A percentile compares a stretch with the other conserved stretches of the same genome.
Conservation (phyloP, 2,113 vertebrate genomes). For the Chrysemys picta region DNA sequence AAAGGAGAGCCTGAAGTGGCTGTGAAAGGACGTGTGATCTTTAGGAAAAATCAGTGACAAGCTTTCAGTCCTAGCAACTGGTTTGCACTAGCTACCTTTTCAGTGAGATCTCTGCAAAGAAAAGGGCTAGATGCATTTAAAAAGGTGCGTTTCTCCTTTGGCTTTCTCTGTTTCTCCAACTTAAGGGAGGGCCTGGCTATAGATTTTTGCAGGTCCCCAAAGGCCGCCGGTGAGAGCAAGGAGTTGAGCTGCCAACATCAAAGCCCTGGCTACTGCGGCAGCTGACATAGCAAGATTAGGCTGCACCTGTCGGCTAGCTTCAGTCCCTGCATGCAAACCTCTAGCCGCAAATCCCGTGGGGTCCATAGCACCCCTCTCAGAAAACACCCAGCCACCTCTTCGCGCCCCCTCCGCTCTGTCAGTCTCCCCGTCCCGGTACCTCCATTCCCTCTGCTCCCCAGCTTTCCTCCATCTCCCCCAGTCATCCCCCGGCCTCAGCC, state of each 20-base stretch:
- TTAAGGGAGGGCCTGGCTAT: not conserved
- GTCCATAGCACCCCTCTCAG: too few species aligned
- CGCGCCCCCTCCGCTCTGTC: too few species aligned
- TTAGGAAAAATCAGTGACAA: not conserved
- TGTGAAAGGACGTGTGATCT: not conserved
- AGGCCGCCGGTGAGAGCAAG: not conserved
- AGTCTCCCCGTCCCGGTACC: not conserved
- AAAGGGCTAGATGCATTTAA: not conserved
- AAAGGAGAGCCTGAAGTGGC: not conserved
- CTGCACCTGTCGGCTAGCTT: not conserved
- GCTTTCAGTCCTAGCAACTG: too few species aligned
- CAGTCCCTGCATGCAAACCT: not conserved
- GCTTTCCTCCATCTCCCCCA: not conserved
- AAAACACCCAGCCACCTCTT: not conserved
- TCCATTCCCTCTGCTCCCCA: not conserved
- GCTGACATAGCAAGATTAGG: not conserved
- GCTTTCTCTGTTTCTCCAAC: not conserved
- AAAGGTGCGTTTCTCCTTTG: not conserved
- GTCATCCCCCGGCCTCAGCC: not conserved
- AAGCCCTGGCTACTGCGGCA: not conserved
- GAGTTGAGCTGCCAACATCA: not conserved
- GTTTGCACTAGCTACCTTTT: too few species aligned
- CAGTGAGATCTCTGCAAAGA: not conserved
- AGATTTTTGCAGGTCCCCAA: not conserved
- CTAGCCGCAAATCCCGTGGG: not conserved